Evolutionary conservation across 2,888 invertebrate genomes (phyloP), one percentile per base, ranked within the genome.

Genomic region (Brachyptera putata): DNA sequence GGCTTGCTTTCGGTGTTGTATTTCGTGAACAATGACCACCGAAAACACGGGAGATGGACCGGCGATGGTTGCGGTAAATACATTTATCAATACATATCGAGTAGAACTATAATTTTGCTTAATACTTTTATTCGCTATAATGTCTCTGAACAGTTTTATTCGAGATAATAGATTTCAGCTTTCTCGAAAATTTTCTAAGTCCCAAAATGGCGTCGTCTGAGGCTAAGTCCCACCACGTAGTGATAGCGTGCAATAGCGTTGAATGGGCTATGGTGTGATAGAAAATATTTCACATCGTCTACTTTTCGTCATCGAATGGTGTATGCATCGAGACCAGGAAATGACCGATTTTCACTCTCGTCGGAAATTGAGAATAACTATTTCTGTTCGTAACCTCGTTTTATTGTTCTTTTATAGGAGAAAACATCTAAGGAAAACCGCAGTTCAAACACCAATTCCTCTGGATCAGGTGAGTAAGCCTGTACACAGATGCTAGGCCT

Each of bases 191-290:
- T 82, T 81, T 82, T 83, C 82, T 82, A 88, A 88, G 87, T 88
- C 87, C 86, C 85, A 88, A 88, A 86, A 89, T 89, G 89, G 89
- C 89, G 89, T n/a, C n/a, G n/a, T 85, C 87, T 84, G 82, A 80
- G 80, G 80, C 80, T 81, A 82, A 85, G 83, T 84, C 82, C 83
- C 80, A 76, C 75, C 80, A 50, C 49, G 53, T 53, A 53, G 76
- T 78, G 76, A 41, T 5, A 41, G 60, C 53, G 37, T n/a, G 41
- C 61, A 14, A 41, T 24, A 18, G 34, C 46, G 43, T 43, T 24
- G 60, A 18, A 30, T 16, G 7, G 43, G 16, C 37, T 14, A 37
- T 53, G 37, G 56, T 34, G 16, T 34, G 46, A 56, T 14, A 46
- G 21, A 18, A n/a, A n/a, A n/a, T n/a, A n/a, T n/a, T n/a, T n/a